Evolutionary conservation across 2,888 invertebrate genomes (phyloP).

Genomic region (Dioctria rufipes): DNA sequence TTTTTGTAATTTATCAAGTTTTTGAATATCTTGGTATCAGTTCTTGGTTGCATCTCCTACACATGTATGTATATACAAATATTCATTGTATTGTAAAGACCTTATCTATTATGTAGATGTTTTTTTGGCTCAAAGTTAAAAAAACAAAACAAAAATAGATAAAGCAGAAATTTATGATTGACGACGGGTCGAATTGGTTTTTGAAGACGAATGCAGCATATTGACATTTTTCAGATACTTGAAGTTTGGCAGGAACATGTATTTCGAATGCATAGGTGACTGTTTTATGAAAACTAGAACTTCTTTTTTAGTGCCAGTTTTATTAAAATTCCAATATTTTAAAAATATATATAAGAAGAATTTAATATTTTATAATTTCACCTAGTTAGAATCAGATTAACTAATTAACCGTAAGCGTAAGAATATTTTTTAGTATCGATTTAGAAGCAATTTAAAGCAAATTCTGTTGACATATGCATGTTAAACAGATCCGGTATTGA

Average conservation of each 20-base stretch:
- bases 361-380: too few species aligned
- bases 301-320: too few species aligned
- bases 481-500: too few species aligned
- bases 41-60: background rate
- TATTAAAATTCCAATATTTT: too few species aligned
- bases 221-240: constrained; percentile 13
- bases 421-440: too few species aligned
- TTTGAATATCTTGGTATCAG: background rate
- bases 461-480: too few species aligned
- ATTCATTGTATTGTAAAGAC: background rate
- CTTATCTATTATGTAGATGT: background rate
- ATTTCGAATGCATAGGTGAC: background rate
- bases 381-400: too few species aligned
- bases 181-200: constrained; percentile 34
- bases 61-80: background rate
- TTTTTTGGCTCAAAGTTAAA: too few species aligned
- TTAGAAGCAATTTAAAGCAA: too few species aligned
- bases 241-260: constrained; percentile 39
- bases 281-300: background rate
- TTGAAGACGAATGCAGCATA: constrained; percentile 23
- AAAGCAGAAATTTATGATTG: constrained; percentile 36
- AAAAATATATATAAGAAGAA: too few species aligned
- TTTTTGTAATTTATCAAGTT: constrained; percentile 38
- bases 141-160: background rate
- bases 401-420: too few species aligned